Base-by-base conservation (phyloP, 2,797 vertebrate genomes). In the Enteromius argenteus region DNA sequence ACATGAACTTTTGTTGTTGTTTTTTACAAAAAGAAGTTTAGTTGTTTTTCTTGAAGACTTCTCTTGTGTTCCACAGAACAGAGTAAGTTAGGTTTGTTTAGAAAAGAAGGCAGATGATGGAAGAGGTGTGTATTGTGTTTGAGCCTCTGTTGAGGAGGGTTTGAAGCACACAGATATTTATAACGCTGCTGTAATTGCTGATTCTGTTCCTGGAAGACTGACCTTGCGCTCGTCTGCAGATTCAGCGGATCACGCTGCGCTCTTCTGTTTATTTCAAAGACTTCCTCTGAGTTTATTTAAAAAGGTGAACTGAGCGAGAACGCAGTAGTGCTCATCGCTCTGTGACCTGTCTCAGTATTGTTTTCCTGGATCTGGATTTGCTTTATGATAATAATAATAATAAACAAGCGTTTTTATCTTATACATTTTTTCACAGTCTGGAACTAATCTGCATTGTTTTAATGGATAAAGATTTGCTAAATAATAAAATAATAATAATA, bases 111-210 rank as follows among this genome's bases (percentile, higher is more conserved):
- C 2, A 7, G n/a, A n/a, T n/a, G n/a, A n/a, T n/a, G n/a, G n/a
- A 87, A 86, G 85, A 77, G 2, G 17, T 83, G 76, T 89, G 79
- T 88, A 39, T 85, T 80, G 53, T 78, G 51, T 73, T 79, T 46
- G 42, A 6, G 19, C 66, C 14, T 75, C 27, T 56, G 44, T 0
- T 49, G 80, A 73, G 44, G 56, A 53, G 64, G 68, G 53, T 56
- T 73, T 53, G 81, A 85, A 85, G 85, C 82, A 76, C 68, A 66
- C 60, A 79, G 84, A 85, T 88, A 87, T 88, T 87, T 84, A 66
- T 89, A 88, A 85, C 85, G 21, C n/a, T n/a, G n/a, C n/a, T n/a
- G n/a, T n/a, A n/a, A n/a, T n/a, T n/a, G n/a, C n/a, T n/a, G n/a
- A n/a, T n/a, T n/a, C 32, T 32, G 32, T 32, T 89, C 84, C 85